Percentiles rank a stretch among this genome's conserved stretches.
These are phyloP conservation scores for Myotis davidii DNA, from an alignment of 2,113 vertebrate genomes.

Conservation along the genomic window DNA sequence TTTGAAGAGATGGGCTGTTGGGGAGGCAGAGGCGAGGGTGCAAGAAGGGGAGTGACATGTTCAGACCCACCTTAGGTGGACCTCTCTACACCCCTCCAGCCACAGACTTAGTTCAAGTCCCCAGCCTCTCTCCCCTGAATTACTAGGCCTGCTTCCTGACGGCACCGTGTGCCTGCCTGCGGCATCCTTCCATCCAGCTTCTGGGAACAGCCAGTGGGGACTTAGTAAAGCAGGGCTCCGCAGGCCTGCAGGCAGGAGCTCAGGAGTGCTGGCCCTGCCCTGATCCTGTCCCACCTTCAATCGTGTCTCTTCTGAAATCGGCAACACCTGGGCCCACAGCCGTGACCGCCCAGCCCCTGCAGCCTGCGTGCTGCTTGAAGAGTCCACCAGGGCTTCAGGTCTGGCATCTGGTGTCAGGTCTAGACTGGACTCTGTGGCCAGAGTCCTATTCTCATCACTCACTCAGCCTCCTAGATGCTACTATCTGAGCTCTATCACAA, in stretches of 20 bases:
- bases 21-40: background rate
- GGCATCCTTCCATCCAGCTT: background rate
- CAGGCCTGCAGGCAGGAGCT: background rate
- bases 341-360: background rate
- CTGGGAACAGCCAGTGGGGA: background rate
- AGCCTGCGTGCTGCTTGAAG: background rate
- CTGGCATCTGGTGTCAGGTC: background rate
- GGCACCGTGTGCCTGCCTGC: accelerated
- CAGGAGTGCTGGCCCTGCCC: background rate
- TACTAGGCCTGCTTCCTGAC: background rate
- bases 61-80: accelerated
- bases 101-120: background rate
- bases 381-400: background rate
- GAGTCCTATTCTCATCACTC: background rate
- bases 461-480: background rate
- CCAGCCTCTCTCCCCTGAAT: background rate
- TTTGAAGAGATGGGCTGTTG: background rate
- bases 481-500: background rate
- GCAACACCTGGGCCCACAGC: background rate
- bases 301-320: background rate
- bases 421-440: background rate
- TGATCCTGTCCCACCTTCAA: background rate
- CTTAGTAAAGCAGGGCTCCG: background rate
- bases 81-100: background rate
- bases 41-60: accelerated